phyloP scores from a whole-genome alignment of 2,888 invertebrate genomes.

The Schizaphis graminum region DNA sequence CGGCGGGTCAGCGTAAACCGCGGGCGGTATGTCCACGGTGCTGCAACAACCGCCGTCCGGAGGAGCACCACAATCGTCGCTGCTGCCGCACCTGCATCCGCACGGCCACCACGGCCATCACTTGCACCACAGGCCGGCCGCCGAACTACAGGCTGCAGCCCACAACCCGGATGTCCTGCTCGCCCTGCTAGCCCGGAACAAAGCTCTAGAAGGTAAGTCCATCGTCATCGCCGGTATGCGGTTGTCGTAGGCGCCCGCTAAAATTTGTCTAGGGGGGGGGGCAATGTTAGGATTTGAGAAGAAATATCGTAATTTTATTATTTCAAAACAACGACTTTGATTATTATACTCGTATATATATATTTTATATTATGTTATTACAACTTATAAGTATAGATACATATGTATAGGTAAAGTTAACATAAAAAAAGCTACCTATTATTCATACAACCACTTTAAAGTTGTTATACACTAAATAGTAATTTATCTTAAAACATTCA shows the following conservation, averaged over 20 bases:
- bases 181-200: conserved; percentile 87
- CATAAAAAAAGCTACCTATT: no score
- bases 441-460: no score
- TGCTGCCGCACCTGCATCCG: conserved; percentile 69
- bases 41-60: conserved; percentile 67
- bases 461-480: no score
- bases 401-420: no score
- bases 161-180: conserved; percentile 88
- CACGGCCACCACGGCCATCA: conserved; percentile 69
- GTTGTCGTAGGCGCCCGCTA: no score
- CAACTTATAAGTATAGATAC: no score
- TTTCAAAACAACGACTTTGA: no score
- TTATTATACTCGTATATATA: no score
- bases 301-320: no score
- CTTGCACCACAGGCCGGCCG: conserved; percentile 67
- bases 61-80: conserved; percentile 58
- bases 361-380: no score
- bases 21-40: conserved; percentile 67
- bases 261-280: not conserved
- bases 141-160: conserved; percentile 71
- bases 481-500: no score
- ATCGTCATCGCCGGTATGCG: conserved; percentile 33
- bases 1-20: conserved; percentile 12
- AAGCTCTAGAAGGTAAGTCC: conserved; percentile 87
- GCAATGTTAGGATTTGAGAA: not conserved